These are phyloP conservation scores for Drosophila obscura DNA, from an alignment of 1,140 invertebrate genomes.

Conservation along the genomic window DNA sequence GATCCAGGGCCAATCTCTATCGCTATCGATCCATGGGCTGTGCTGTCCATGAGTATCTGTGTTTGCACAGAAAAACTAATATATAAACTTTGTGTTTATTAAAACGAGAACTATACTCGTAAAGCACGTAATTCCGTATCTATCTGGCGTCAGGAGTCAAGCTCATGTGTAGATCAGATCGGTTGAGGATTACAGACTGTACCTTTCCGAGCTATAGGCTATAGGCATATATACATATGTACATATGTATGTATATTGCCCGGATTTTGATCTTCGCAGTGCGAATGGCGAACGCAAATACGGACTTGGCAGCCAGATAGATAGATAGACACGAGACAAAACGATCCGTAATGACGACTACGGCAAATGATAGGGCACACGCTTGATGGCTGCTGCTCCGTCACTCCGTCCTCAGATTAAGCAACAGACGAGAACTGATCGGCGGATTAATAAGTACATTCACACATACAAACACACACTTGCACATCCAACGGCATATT, in stretches of 20 bases:
- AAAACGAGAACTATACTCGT: conserved; percentile 8
- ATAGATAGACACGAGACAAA: conserved; percentile 62
- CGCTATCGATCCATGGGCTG: conserved; percentile 12
- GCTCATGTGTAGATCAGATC: conserved; percentile 44
- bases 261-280: conserved; percentile 78
- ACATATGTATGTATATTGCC: conserved; percentile 23
- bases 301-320: conserved; percentile 60
- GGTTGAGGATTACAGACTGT: conserved; percentile 30
- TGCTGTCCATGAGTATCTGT: conserved; percentile 19
- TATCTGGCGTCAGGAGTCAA: conserved; percentile 54
- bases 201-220: conserved; percentile 23
- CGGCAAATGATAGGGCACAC: conserved; percentile 40
- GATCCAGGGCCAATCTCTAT: conserved; percentile 33
- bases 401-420: conserved; percentile 65
- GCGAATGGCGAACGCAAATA: conserved; percentile 48
- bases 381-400: conserved; percentile 42
- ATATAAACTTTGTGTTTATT: conserved; percentile 8
- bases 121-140: conserved; percentile 29
- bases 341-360: conserved; percentile 51
- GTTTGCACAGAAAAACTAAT: conserved; percentile 9
- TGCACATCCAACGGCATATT: conserved; percentile 3
- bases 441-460: conserved; percentile 42
- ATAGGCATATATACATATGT: background rate
- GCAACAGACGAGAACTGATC: conserved; percentile 61
- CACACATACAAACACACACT: conserved; percentile 6